A percentile compares a stretch with the other conserved stretches of the same genome.
Evolutionary conservation across 1,140 invertebrate species (phyloP).

Genomic region (Eumaeus atala): DNA sequence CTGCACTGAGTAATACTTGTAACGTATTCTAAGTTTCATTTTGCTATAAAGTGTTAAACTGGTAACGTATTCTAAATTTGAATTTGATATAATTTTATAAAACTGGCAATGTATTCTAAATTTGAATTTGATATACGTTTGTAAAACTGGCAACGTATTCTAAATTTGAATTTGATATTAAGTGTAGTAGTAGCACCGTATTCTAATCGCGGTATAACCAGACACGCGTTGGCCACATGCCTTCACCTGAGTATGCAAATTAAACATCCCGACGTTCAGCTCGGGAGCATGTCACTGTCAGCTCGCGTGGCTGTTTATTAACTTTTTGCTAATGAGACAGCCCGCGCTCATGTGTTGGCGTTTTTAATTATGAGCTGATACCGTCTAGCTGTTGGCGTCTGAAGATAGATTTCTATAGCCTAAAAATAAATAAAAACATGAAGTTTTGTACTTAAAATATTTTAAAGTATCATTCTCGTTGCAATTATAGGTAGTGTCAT

Average conservation of each 20-base stretch:
- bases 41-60: no score
- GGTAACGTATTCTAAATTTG: no score
- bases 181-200: slow-evolving; percentile 18
- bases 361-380: slow-evolving; percentile 4
- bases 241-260: slow-evolving; percentile 57
- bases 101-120: no score
- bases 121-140: no score
- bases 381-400: not conserved
- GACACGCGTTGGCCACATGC: slow-evolving; percentile 24
- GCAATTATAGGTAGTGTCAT: no score
- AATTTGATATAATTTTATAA: no score
- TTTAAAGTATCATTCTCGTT: no score
- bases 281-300: not conserved
- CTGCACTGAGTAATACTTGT: no score
- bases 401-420: not conserved
- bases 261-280: slow-evolving; percentile 37
- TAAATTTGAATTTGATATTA: not conserved
- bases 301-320: not conserved
- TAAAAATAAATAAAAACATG: no score
- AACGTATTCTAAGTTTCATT: no score
- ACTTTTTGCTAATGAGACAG: slow-evolving; percentile 9
- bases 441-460: no score
- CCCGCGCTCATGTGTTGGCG: not conserved
- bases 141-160: no score
- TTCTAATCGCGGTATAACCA: slow-evolving; percentile 8